These are phyloP conservation scores for Apomyelois bistriatella DNA, from an alignment of 2,888 invertebrate genomes.

Conservation along the genomic window DNA sequence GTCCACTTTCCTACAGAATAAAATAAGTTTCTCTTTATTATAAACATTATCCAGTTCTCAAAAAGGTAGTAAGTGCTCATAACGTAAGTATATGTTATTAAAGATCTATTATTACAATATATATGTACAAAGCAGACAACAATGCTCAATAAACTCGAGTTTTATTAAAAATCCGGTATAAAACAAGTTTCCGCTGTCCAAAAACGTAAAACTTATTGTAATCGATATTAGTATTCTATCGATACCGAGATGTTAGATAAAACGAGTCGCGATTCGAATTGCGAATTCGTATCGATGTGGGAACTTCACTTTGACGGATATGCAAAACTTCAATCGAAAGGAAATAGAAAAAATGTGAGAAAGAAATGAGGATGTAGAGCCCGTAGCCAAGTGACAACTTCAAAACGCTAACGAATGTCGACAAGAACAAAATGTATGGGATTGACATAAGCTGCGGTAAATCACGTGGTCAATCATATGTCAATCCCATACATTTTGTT, in stretches of 20 bases:
- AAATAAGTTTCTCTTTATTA: too few relatives aligned
- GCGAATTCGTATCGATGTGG: constrained; percentile 16
- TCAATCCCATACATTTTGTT: too few relatives aligned
- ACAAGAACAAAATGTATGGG: too few relatives aligned
- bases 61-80: too few relatives aligned
- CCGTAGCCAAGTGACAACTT: neutral
- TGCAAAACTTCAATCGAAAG: neutral
- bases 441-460: too few relatives aligned
- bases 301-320: neutral
- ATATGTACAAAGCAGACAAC: constrained; percentile 27
- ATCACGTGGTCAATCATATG: too few relatives aligned
- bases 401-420: too few relatives aligned
- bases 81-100: too few relatives aligned
- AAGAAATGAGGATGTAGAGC: neutral
- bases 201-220: constrained; percentile 48
- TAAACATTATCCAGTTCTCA: too few relatives aligned
- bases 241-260: constrained; percentile 48
- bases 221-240: constrained; percentile 51
- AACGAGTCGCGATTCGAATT: constrained; percentile 26
- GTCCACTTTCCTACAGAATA: too few relatives aligned
- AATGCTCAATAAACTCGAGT: constrained; percentile 36
- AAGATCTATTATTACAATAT: too few relatives aligned
- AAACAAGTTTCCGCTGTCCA: constrained; percentile 37
- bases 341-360: constrained; percentile 5
- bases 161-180: constrained; percentile 37